These are phyloP conservation scores for Megaptera novaeangliae DNA, from an alignment of 2,113 vertebrate species.

Conservation along the genomic window DNA sequence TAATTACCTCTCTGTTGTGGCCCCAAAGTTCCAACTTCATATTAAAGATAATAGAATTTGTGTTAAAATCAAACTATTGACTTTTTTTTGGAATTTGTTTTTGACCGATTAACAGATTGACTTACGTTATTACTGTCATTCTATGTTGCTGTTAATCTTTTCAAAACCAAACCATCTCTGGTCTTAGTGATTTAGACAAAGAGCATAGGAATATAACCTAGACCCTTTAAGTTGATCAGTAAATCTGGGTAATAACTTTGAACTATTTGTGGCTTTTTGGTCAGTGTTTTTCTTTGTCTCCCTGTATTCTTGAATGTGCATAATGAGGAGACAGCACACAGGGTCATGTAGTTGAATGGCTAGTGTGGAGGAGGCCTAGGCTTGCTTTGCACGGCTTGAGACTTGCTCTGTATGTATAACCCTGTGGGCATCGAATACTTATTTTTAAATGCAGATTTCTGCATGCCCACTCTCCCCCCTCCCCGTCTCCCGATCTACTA, in stretches of 20 bases:
- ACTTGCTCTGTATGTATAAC: background rate
- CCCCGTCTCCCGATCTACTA: background rate
- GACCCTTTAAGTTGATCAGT: background rate
- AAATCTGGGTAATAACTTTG: background rate
- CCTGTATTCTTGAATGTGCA: background rate
- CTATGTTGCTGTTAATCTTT: background rate
- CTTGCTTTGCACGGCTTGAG: background rate
- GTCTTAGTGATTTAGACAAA: background rate
- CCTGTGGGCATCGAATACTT: background rate
- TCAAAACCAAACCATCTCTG: background rate
- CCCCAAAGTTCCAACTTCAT: background rate
- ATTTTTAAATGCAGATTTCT: background rate
- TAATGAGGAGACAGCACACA: background rate
- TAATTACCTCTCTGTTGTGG: background rate
- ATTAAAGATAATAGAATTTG: background rate
- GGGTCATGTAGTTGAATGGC: background rate
- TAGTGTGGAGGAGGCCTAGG: background rate
- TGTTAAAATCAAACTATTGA: background rate
- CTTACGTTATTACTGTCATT: background rate
- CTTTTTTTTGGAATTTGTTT: background rate
- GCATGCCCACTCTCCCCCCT: accelerated
- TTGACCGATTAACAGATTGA: background rate
- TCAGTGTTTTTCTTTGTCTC: background rate
- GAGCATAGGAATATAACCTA: background rate
- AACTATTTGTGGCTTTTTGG: background rate